Evolutionary conservation across 2,888 invertebrate species (phyloP).

Genomic region (Drosophila seclusa): DNA sequence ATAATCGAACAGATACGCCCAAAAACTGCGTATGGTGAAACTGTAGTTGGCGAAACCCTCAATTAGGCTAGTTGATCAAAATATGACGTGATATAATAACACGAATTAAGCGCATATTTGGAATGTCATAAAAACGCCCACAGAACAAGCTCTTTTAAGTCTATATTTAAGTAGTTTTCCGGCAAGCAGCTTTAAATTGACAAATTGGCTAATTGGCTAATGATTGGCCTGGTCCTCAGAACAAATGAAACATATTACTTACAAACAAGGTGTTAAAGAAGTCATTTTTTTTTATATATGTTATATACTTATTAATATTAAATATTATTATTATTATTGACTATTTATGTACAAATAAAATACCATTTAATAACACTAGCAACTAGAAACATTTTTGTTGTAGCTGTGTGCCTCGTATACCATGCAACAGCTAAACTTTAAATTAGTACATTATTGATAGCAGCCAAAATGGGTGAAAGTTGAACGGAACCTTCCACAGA

Average conservation of each 20-base stretch:
- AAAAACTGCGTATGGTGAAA: slow-evolving; percentile 27
- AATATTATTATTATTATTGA: neutral
- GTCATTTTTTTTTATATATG: neutral
- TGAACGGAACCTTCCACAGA: neutral
- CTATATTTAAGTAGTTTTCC: slow-evolving; percentile 34
- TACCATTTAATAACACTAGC: neutral
- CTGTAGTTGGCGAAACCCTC: slow-evolving; percentile 13
- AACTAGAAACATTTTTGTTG: neutral
- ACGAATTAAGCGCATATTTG: slow-evolving; percentile 63
- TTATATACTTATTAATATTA: neutral
- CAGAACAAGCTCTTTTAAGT: slow-evolving; percentile 26
- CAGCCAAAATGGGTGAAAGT: neutral
- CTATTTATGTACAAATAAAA: neutral
- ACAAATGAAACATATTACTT: neutral
- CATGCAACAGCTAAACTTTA: neutral
- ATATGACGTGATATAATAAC: slow-evolving; percentile 56
- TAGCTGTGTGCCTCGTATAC: neutral
- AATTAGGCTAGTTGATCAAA: slow-evolving; percentile 52
- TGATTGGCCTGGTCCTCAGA: slow-evolving; percentile 19
- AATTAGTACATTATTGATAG: neutral
- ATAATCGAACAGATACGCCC: slow-evolving; percentile 57
- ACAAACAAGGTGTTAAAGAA: neutral
- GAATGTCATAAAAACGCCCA: slow-evolving; percentile 59
- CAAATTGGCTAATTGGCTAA: slow-evolving; percentile 33
- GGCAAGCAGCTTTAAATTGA: slow-evolving; percentile 38